Evolutionary conservation across 2,797 vertebrate species (phyloP).

Genomic region (Myripristis jacobus): DNA sequence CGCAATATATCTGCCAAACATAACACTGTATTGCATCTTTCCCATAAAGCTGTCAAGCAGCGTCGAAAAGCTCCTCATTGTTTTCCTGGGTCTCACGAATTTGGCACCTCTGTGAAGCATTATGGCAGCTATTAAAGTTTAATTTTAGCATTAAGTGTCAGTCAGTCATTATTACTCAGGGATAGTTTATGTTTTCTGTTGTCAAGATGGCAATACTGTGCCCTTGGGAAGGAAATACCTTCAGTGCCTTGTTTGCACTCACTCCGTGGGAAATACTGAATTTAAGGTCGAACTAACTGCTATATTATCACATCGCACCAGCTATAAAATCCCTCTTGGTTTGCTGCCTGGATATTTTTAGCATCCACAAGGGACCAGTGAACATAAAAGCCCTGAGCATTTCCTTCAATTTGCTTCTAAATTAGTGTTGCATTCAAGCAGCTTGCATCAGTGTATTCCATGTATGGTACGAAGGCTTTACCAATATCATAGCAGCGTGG

Average conservation of each 20-base stretch:
- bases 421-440: background rate
- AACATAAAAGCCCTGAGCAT: background rate
- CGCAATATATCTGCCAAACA: constrained; percentile 64
- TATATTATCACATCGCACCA: background rate
- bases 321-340: background rate
- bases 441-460: background rate
- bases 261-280: constrained; percentile 61
- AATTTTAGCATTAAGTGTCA: constrained; percentile 55
- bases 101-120: constrained; percentile 39
- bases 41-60: constrained; percentile 53
- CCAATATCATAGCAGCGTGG: background rate
- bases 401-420: background rate
- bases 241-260: constrained; percentile 28
- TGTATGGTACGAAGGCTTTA: background rate
- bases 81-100: constrained; percentile 37
- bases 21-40: constrained; percentile 44
- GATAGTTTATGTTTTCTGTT: constrained; percentile 13
- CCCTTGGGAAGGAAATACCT: constrained; percentile 17
- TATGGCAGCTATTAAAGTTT: constrained; percentile 43
- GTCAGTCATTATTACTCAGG: constrained; percentile 30
- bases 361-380: background rate
- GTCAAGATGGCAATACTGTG: constrained; percentile 18
- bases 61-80: constrained; percentile 45
- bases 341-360: background rate
- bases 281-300: background rate